Base-by-base conservation (phyloP, 1,140 invertebrate genomes). In the Drosophila neocordata region DNA sequence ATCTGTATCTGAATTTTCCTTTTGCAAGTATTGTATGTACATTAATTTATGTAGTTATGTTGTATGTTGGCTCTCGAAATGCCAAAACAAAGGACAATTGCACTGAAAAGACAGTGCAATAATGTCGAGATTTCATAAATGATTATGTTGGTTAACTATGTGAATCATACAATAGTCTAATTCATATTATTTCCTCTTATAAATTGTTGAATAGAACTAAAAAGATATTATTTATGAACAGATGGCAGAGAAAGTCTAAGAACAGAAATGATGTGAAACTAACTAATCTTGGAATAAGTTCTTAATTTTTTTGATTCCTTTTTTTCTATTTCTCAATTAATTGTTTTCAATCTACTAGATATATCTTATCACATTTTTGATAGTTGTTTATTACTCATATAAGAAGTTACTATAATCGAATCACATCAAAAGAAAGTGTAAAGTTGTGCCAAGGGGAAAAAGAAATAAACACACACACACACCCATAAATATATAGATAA, bases 41-140 rank as follows among this genome's bases (percentile, higher is more conserved):
- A 65, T 87, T 79, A 69, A 87, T 87, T 87, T 87, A 87, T 82
- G 78, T 87, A 88, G 83, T 88, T 88, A 75, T 78, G 56, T 73
- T 61, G 35, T 48, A 64, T 11, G 11, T 56, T 52, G 65, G 68
- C 51, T 58, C 52, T 58, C 60, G 69, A 62, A 34, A 64, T 44
- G 52, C 71, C 35, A 67, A 67, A 73, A 87, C 79, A 87, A 87
- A 82, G 83, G 65, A 48, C 62, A 64, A 62, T 82, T 77, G 61
- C n/a, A n/a, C 60, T 24, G 22, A 13, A 24, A 8, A 20, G 35
- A 37, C 38, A 57, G 24, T 27, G 24, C 65, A 84, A 73, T 56
- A 69, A 81, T 84, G 81, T 80, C 79, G 73, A 84, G 73, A 73
- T 71, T 62, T 55, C 41, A 48, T 35, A 56, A 60, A 41, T 57